Evolutionary conservation across 2,888 invertebrate genomes (phyloP).

Genomic region (Dasypolia templi): DNA sequence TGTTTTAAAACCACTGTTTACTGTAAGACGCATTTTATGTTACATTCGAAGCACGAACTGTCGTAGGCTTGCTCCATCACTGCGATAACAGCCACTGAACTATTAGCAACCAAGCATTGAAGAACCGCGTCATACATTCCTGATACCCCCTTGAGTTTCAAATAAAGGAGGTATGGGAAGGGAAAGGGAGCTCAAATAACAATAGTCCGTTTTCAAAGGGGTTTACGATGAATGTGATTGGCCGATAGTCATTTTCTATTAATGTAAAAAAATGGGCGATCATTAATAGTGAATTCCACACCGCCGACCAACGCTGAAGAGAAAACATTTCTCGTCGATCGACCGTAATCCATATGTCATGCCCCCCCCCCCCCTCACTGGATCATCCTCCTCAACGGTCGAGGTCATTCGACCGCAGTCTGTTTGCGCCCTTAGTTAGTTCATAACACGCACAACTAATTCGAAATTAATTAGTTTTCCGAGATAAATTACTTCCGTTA

Average conservation of each 20-base stretch:
- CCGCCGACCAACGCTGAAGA: background rate
- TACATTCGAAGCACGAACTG: conserved; percentile 77
- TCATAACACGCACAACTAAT: conserved; percentile 25
- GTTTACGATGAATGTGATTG: conserved; percentile 59
- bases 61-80: conserved; percentile 71
- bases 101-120: conserved; percentile 59
- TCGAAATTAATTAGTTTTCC: conserved; percentile 48
- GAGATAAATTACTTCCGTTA: conserved; percentile 37
- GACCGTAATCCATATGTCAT: background rate
- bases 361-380: background rate
- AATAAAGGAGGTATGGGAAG: conserved; percentile 28
- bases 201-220: conserved; percentile 67
- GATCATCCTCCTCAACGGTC: background rate
- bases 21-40: conserved; percentile 69
- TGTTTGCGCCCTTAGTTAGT: background rate
- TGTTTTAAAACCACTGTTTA: conserved; percentile 66
- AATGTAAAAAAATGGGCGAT: background rate
- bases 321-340: background rate
- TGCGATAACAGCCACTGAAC: conserved; percentile 72
- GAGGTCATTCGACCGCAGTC: background rate
- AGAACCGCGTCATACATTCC: conserved; percentile 32
- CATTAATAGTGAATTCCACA: too few relatives aligned
- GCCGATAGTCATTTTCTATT: background rate
- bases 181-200: conserved; percentile 55
- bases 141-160: conserved; percentile 22